These are phyloP conservation scores for Drosophila subquinaria DNA, from an alignment of 2,888 invertebrate genomes.

Conservation along the genomic window DNA sequence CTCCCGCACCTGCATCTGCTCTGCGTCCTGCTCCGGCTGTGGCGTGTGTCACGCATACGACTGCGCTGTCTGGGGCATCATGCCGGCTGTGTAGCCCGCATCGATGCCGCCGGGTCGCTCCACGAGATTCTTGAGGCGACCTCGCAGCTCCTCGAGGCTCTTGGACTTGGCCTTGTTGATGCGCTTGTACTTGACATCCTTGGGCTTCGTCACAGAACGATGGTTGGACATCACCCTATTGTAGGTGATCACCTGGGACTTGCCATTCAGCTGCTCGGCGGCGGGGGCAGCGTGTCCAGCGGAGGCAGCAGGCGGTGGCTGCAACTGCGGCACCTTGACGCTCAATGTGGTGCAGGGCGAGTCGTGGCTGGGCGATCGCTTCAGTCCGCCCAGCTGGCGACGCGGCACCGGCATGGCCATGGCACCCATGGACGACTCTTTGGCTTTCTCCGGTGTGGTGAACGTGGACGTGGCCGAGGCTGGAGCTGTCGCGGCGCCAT, in stretches of 20 bases:
- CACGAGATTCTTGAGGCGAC: constrained; percentile 93
- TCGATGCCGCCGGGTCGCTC: constrained; percentile 88
- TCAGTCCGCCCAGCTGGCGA: constrained; percentile 67
- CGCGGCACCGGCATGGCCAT: constrained; percentile 53
- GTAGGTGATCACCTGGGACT: constrained; percentile 89
- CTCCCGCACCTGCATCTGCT: not conserved
- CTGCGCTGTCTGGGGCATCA: constrained; percentile 86
- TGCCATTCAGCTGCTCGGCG: constrained; percentile 55
- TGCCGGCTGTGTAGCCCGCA: constrained; percentile 73
- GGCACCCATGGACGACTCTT: constrained; percentile 50
- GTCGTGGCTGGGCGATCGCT: constrained; percentile 68
- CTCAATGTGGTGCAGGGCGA: constrained; percentile 77
- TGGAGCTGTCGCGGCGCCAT: constrained; percentile 20
- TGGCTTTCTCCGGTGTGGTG: constrained; percentile 65
- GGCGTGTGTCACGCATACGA: constrained; percentile 87
- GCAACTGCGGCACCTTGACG: constrained; percentile 74
- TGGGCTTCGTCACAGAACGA: constrained; percentile 94
- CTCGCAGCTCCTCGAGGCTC: constrained; percentile 93
- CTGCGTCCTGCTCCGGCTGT: constrained; percentile 46
- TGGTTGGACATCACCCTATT: constrained; percentile 96
- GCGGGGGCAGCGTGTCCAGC: constrained; percentile 39
- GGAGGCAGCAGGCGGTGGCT: constrained; percentile 51
- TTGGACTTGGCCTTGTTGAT: constrained; percentile 96
- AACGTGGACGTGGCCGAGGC: constrained; percentile 34
- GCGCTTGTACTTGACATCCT: constrained; percentile 95